These are phyloP conservation scores for Mythimna lalbum DNA, from an alignment of 2,888 invertebrate species.

Conservation along the genomic window DNA sequence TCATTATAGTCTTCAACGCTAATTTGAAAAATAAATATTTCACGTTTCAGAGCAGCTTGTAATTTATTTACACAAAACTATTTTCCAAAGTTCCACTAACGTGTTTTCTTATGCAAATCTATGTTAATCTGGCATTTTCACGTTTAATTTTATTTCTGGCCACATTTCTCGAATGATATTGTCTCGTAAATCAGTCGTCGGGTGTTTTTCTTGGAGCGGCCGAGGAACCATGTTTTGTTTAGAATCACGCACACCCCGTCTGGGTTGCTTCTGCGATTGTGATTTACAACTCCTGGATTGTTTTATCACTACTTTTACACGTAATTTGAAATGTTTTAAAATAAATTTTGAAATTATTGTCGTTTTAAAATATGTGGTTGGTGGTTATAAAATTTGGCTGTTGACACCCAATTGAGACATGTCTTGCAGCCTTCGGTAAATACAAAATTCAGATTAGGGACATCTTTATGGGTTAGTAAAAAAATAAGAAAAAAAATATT, in stretches of 20 bases:
- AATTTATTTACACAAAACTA: slow-evolving; percentile 61
- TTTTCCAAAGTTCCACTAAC: slow-evolving; percentile 61
- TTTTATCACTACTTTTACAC: slow-evolving; percentile 75
- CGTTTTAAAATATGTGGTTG: slow-evolving; percentile 16
- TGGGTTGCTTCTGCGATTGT: slow-evolving; percentile 79
- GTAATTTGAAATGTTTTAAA: slow-evolving; percentile 69
- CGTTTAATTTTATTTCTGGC: slow-evolving; percentile 87
- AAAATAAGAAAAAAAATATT: too few relatives aligned
- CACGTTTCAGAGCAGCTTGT: slow-evolving; percentile 42
- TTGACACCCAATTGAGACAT: background rate
- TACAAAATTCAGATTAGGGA: too few relatives aligned
- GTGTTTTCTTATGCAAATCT: slow-evolving; percentile 76
- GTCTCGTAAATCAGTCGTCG: slow-evolving; percentile 89
- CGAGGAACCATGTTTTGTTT: slow-evolving; percentile 86
- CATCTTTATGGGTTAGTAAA: too few relatives aligned
- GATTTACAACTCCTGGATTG: slow-evolving; percentile 84
- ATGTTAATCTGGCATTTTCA: slow-evolving; percentile 83
- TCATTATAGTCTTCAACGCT: slow-evolving; percentile 39
- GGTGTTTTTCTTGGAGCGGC: slow-evolving; percentile 89
- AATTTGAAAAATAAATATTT: slow-evolving; percentile 44
- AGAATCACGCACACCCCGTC: slow-evolving; percentile 89
- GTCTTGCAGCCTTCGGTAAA: background rate
- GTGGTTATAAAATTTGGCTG: slow-evolving; percentile 6
- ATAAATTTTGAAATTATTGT: slow-evolving; percentile 54
- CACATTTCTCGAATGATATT: slow-evolving; percentile 88